Conservation (phyloP, 1,140 invertebrate species). For the Cydia pomonella region DNA sequence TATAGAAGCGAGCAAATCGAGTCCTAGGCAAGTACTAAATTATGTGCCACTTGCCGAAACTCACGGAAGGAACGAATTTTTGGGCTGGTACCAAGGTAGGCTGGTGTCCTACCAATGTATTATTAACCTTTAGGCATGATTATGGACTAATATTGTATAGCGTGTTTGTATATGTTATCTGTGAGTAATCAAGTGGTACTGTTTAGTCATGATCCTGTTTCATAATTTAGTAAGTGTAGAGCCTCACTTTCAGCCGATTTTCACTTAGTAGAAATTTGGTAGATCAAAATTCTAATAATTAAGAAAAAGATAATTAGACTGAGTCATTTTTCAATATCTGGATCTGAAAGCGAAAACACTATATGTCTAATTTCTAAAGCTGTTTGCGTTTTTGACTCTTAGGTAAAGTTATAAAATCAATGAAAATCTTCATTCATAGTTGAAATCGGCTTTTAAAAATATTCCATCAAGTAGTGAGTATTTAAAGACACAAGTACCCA, state of each 20-base stretch:
- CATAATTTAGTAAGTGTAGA: background rate
- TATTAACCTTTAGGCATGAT: background rate
- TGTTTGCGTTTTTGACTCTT: too few relatives aligned
- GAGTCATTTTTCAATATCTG: too few relatives aligned
- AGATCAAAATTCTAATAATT: too few relatives aligned
- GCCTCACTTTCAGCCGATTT: too few relatives aligned
- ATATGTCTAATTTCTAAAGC: too few relatives aligned
- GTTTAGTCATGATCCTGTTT: slow-evolving; percentile 21
- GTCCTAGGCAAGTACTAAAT: background rate
- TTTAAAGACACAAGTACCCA: background rate
- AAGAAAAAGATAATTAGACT: too few relatives aligned
- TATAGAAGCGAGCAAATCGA: background rate
- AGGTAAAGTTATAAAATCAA: too few relatives aligned
- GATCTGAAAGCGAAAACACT: too few relatives aligned
- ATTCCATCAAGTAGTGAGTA: background rate
- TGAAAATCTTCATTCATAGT: too few relatives aligned
- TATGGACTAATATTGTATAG: slow-evolving; percentile 4
- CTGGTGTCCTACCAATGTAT: slow-evolving; percentile 22
- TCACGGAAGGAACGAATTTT: background rate
- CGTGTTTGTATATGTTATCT: slow-evolving; percentile 5
- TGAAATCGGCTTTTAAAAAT: background rate
- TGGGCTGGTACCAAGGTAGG: slow-evolving; percentile 27
- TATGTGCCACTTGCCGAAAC: background rate
- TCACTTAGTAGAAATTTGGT: too few relatives aligned
- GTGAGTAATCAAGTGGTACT: background rate